Conservation (phyloP, 2,888 invertebrate species). For the Parasteatoda lunata region DNA sequence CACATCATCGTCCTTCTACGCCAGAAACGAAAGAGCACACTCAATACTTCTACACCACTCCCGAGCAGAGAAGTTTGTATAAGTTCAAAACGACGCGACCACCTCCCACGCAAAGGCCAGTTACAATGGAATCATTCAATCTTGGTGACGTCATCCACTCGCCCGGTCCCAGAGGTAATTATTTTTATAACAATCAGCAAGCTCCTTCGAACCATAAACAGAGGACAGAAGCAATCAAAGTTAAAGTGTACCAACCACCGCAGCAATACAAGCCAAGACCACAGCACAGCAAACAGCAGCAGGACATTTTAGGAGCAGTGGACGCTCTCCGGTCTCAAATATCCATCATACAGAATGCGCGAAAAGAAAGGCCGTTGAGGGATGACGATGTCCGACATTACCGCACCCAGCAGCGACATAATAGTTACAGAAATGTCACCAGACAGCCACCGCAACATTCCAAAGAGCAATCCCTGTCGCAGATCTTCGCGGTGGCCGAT, state of each 20-base stretch:
- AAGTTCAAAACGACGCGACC: conserved; percentile 12
- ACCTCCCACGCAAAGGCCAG: neutral
- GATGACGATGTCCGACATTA: neutral
- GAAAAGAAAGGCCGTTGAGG: neutral
- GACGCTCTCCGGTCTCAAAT: neutral
- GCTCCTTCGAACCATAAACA: neutral
- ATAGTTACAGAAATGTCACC: neutral
- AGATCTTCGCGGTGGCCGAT: conserved; percentile 5
- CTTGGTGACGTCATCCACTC: conserved; percentile 33
- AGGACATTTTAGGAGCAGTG: neutral
- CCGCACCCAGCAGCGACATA: neutral
- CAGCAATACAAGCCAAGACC: neutral
- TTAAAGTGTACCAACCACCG: conserved; percentile 1
- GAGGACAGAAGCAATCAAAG: neutral
- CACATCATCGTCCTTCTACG: neutral
- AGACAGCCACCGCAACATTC: neutral
- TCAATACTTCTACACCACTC: conserved; percentile 21
- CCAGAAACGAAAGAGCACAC: neutral
- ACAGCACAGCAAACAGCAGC: conserved; percentile 8
- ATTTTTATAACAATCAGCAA: neutral
- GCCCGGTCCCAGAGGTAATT: neutral
- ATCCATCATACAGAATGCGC: neutral
- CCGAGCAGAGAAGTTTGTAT: conserved; percentile 21
- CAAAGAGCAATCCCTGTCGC: neutral
- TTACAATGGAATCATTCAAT: conserved; percentile 43